These are phyloP conservation scores for Gymnoscopelus braueri DNA, from an alignment of 2,797 vertebrate genomes.

Conservation along the genomic window DNA sequence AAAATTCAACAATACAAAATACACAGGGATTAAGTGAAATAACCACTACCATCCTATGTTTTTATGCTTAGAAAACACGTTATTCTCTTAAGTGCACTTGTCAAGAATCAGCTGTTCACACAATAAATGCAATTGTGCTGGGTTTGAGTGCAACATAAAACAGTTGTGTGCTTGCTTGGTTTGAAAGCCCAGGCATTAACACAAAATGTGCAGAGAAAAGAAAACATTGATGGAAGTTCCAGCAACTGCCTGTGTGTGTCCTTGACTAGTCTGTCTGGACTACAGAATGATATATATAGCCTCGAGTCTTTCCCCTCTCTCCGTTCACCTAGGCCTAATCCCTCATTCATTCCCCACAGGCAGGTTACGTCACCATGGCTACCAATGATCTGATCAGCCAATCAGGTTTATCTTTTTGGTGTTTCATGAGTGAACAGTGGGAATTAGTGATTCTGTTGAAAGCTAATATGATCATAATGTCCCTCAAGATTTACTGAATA, in stretches of 20 bases:
- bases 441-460: constrained; percentile 11
- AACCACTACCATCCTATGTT: background rate
- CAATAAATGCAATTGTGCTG: constrained; percentile 14
- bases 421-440: background rate
- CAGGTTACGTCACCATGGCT: constrained; percentile 68
- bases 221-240: constrained; percentile 37
- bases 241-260: constrained; percentile 18
- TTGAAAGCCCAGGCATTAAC: constrained; percentile 9
- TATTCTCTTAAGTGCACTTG: constrained; percentile 10
- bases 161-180: constrained; percentile 2
- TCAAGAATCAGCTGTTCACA: constrained; percentile 42
- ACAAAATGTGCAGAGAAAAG: constrained; percentile 31
- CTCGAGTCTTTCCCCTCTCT: constrained; percentile 55
- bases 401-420: constrained; percentile 5
- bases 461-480: constrained; percentile 14
- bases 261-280: constrained; percentile 42
- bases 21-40: background rate
- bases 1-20: background rate
- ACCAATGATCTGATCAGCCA: constrained; percentile 57
- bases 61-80: background rate
- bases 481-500: constrained; percentile 22
- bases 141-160: constrained; percentile 27
- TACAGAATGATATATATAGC: constrained; percentile 67
- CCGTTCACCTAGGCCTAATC: constrained; percentile 75
- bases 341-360: constrained; percentile 69